These are phyloP conservation scores for Acanthopleura granulata DNA, from an alignment of 2,888 invertebrate genomes.

Conservation along the genomic window DNA sequence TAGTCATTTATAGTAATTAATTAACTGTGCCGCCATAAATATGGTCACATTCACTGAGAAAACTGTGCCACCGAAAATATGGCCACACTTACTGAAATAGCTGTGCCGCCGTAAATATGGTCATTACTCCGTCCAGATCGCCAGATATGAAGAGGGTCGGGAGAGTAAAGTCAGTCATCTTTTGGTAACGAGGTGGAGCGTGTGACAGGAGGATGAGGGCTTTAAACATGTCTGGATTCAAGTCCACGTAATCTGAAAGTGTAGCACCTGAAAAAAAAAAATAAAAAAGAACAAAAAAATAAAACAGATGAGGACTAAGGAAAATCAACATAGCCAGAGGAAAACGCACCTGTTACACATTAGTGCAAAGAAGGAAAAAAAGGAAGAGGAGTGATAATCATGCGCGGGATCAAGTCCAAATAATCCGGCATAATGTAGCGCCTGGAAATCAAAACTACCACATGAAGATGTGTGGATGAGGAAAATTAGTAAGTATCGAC, in stretches of 20 bases:
- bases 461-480: too few relatives aligned
- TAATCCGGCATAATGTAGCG: too few relatives aligned
- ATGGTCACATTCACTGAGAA: neutral
- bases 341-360: too few relatives aligned
- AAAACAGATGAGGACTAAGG: too few relatives aligned
- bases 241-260: neutral
- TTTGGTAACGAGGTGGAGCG: neutral
- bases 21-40: neutral
- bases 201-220: neutral
- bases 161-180: neutral
- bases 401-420: too few relatives aligned
- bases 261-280: neutral
- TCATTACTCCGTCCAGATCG: conserved; percentile 21
- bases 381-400: too few relatives aligned
- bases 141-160: conserved; percentile 20
- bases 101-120: neutral
- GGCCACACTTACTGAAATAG: neutral
- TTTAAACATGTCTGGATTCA: neutral
- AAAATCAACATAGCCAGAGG: too few relatives aligned
- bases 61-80: neutral
- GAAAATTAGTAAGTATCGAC: too few relatives aligned
- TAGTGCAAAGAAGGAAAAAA: too few relatives aligned
- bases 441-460: too few relatives aligned
- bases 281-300: neutral
- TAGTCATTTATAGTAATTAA: too few relatives aligned